These are phyloP conservation scores for Stenodera caucasica DNA, from an alignment of 2,888 invertebrate species.

Conservation along the genomic window DNA sequence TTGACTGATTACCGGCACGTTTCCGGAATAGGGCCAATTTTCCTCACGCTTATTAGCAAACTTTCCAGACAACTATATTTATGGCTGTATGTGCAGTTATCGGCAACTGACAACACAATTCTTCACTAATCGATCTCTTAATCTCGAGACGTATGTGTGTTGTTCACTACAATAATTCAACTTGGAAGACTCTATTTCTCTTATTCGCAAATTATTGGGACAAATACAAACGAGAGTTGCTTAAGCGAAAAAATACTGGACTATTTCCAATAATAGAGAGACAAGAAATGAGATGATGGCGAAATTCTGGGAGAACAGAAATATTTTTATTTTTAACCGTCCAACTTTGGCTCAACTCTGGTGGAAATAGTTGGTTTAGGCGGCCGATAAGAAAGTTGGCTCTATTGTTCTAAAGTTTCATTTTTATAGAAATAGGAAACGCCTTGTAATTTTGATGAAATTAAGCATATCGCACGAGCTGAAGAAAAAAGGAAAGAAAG, in stretches of 20 bases:
- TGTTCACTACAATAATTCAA: conserved; percentile 1
- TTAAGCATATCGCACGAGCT: too few species aligned
- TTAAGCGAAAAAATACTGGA: neutral
- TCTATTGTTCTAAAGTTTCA: too few species aligned
- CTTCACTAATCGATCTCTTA: neutral
- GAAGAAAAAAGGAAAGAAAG: too few species aligned
- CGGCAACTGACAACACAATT: neutral
- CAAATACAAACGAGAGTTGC: neutral
- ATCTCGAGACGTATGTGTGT: neutral
- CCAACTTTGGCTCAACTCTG: too few species aligned
- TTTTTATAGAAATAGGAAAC: too few species aligned
- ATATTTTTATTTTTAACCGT: neutral
- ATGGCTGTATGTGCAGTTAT: neutral
- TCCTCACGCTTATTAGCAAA: neutral
- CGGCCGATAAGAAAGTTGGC: too few species aligned
- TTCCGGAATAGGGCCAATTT: neutral
- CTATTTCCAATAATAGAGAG: neutral
- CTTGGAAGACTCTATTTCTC: neutral
- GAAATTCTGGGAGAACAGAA: too few species aligned
- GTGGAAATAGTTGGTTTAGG: too few species aligned
- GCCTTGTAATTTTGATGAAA: too few species aligned
- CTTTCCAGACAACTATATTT: neutral
- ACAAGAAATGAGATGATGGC: neutral
- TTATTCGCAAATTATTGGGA: neutral
- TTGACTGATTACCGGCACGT: neutral